Base-by-base conservation (phyloP, 2,888 invertebrate species). In the Hydrotaea cyrtoneurina region DNA sequence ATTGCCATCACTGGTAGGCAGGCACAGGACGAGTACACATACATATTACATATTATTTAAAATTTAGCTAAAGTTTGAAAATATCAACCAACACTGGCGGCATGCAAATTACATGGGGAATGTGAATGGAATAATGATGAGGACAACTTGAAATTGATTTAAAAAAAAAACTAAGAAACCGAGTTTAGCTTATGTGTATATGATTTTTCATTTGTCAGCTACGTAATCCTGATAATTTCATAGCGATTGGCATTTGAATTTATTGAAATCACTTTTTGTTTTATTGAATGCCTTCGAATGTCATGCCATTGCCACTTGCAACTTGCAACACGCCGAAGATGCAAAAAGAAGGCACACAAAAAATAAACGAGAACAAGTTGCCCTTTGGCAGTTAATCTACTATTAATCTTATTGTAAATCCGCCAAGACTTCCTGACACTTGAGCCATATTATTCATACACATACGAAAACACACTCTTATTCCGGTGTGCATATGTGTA, bases 381-480 rank as follows among this genome's bases (percentile, higher is more conserved):
- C 85, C 85, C 85, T 82, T 55, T 74, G 69, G 85, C 85, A 85
- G 85, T 85, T 85, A 85, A 85, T 85, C 85, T 80, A 80, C 85
- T 82, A 85, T 85, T 85, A 85, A 85, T 85, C 85, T 85, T 85
- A 71, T 85, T 80, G 85, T 66, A 82, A 85, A 85, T 85, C 85
- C 85, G 85, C 85, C 85, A 85, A 85, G 82, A 85, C 82, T 85
- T 82, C 82, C 85, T 85, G 85, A 82, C 85, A 85, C 79, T 73
- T 82, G 77, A 82, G 85, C 85, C 82, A 77, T 62, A 82, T 85
- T 85, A 85, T 85, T 82, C 77, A 85, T 21, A 62, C 66, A 76
- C 43, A 11, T 23, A 26, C n/a, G 13, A 39, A 72, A 10, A 19
- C 17, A 59, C 64, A 72, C 69, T 23, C 46, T 46, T 39, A 31